phyloP scores from a whole-genome alignment of 23 tunicate species.

The Trididemnum clinides region DNA sequence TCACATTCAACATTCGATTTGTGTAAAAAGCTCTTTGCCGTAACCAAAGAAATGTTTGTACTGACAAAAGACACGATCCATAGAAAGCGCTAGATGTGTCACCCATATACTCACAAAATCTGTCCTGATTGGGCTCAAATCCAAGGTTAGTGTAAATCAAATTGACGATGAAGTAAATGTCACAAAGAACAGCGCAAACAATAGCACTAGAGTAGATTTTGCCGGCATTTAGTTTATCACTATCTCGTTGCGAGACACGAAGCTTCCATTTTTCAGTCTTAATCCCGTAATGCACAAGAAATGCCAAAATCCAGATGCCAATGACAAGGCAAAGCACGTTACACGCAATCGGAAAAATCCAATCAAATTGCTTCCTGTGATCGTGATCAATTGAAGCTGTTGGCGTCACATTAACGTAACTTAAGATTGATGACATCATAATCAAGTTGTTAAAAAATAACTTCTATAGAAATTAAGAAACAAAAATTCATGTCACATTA shows the following conservation, averaged over 20 bases:
- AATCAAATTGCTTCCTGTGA: no score
- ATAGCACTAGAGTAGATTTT: not conserved
- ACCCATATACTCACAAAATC: slow-evolving; percentile 36
- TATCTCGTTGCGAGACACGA: not conserved
- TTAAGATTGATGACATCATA: no score
- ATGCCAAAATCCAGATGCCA: no score
- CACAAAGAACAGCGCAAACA: not conserved
- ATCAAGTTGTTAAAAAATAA: no score
- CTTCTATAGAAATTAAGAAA: no score
- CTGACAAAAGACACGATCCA: slow-evolving; percentile 10
- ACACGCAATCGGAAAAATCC: no score
- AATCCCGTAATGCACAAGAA: slow-evolving; percentile 34
- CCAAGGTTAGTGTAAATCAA: not conserved
- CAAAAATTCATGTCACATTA: no score
- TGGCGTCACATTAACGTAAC: no score
- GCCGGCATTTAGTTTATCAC: not conserved
- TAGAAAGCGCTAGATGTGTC: slow-evolving; percentile 21
- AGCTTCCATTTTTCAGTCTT: slow-evolving; percentile 42
- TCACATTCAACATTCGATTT: slow-evolving; percentile 50
- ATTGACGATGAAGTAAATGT: not conserved
- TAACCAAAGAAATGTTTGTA: slow-evolving; percentile 55
- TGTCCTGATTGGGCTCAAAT: not conserved
- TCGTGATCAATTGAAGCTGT: no score
- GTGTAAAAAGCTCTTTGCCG: slow-evolving; percentile 53
- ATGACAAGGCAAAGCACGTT: no score